phyloP scores from a whole-genome alignment of 2,888 invertebrate genomes.

The Aplocera efformata region DNA sequence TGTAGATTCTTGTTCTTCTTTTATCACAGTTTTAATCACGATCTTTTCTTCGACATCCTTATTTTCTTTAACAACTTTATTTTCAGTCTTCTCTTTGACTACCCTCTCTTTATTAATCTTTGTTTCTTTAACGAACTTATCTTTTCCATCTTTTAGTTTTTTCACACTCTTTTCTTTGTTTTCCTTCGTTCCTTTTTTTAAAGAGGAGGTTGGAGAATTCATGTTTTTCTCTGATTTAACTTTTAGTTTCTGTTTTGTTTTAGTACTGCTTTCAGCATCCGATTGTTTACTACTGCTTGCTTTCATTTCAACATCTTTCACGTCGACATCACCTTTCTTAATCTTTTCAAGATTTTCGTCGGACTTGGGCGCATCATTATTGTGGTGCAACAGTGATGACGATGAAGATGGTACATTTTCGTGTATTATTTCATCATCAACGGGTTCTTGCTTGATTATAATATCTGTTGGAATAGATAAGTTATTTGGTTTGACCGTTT shows the following conservation, averaged over 20 bases:
- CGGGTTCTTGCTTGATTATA: constrained; percentile 59
- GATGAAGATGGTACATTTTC: constrained; percentile 24
- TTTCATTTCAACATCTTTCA: constrained; percentile 19
- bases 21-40: constrained; percentile 44
- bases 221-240: constrained; percentile 42
- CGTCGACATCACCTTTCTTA: constrained; percentile 1
- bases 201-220: constrained; percentile 18
- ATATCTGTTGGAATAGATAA: constrained; percentile 17
- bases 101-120: constrained; percentile 35
- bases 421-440: constrained; percentile 51
- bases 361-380: constrained; percentile 35
- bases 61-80: constrained; percentile 36
- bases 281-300: constrained; percentile 15
- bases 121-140: constrained; percentile 34
- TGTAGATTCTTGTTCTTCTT: constrained; percentile 64
- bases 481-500: constrained; percentile 17
- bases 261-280: constrained; percentile 39
- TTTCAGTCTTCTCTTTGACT: constrained; percentile 42
- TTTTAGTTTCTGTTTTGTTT: constrained; percentile 46
- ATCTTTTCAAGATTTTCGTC: constrained; percentile 45
- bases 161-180: constrained; percentile 54
- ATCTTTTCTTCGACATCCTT: constrained; percentile 17
- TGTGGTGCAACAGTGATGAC: constrained; percentile 20
- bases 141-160: constrained; percentile 45
- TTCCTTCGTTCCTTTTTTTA: constrained; percentile 48